These are phyloP conservation scores for Macaria liturata DNA, from an alignment of 2,888 invertebrate species.

Conservation along the genomic window DNA sequence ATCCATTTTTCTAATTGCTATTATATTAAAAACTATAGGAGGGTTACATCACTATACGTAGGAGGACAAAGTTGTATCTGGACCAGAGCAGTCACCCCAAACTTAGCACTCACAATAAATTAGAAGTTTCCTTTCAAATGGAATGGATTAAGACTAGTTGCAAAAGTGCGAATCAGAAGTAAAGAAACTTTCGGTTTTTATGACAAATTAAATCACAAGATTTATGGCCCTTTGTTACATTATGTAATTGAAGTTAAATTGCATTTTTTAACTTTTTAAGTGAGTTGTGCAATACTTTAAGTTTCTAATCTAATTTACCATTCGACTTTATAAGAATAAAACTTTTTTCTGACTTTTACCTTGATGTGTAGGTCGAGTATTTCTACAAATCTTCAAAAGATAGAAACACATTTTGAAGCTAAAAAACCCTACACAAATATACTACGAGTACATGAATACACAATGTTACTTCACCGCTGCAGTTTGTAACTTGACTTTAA, in stretches of 20 bases:
- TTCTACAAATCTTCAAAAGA: constrained; percentile 7
- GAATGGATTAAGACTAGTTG: constrained; percentile 81
- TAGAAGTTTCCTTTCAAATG: constrained; percentile 76
- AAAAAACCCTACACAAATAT: constrained; percentile 30
- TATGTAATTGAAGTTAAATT: too few species aligned
- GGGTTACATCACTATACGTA: constrained; percentile 62
- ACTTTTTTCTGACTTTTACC: too few species aligned
- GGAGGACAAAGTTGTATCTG: constrained; percentile 65
- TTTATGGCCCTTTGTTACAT: constrained; percentile 61
- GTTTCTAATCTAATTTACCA: too few species aligned
- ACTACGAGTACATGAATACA: constrained; percentile 10
- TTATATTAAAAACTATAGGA: constrained; percentile 38
- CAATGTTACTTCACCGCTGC: constrained; percentile 42
- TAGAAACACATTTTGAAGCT: constrained; percentile 30
- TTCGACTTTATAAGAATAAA: too few species aligned
- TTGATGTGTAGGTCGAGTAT: neutral
- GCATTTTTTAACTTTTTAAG: too few species aligned
- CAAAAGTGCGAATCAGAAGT: constrained; percentile 67
- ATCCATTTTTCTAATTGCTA: too few species aligned
- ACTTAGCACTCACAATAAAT: constrained; percentile 82
- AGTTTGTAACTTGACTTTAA: constrained; percentile 51
- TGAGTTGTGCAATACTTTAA: too few species aligned
- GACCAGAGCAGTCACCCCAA: constrained; percentile 60
- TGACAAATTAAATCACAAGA: constrained; percentile 79
- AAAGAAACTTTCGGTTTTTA: constrained; percentile 80